Percentiles rank a stretch among this genome's conserved stretches.
phyloP scores from a whole-genome alignment of 2,888 invertebrate genomes.

The Drosophila suboccidentalis region DNA sequence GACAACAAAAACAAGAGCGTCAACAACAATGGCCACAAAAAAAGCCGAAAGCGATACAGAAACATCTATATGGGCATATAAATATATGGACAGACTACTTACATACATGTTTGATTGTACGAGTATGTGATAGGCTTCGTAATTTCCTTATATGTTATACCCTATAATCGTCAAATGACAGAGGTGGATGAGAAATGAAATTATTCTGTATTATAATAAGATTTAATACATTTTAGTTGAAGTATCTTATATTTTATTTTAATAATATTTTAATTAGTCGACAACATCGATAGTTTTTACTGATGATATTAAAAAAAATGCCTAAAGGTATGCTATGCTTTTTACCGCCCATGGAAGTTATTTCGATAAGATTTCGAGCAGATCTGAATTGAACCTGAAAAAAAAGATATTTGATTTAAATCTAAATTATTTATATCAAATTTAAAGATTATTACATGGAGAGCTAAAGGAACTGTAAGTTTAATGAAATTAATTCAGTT shows the following conservation, averaged over 20 bases:
- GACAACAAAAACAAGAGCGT: conserved; percentile 44
- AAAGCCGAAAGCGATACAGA: conserved; percentile 49
- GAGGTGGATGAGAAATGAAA: background rate
- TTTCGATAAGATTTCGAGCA: no score
- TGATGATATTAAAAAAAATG: no score
- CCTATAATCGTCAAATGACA: conserved; percentile 3
- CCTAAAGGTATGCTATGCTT: no score
- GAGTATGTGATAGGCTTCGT: conserved; percentile 19
- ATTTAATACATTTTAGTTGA: background rate
- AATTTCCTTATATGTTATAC: conserved; percentile 23
- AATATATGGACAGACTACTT: conserved; percentile 20
- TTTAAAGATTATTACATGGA: background rate
- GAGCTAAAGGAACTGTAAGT: background rate
- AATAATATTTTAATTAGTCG: no score
- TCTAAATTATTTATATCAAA: background rate
- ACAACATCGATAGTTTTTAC: no score
- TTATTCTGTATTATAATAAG: background rate
- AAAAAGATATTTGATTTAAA: background rate
- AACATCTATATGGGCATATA: conserved; percentile 29
- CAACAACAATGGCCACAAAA: conserved; percentile 59
- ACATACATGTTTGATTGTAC: conserved; percentile 14
- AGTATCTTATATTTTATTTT: no score
- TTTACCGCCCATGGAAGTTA: no score
- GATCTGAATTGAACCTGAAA: no score
- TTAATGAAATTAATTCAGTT: background rate